Base-by-base conservation (phyloP, 1,140 invertebrate genomes). In the Drosophila tani region DNA sequence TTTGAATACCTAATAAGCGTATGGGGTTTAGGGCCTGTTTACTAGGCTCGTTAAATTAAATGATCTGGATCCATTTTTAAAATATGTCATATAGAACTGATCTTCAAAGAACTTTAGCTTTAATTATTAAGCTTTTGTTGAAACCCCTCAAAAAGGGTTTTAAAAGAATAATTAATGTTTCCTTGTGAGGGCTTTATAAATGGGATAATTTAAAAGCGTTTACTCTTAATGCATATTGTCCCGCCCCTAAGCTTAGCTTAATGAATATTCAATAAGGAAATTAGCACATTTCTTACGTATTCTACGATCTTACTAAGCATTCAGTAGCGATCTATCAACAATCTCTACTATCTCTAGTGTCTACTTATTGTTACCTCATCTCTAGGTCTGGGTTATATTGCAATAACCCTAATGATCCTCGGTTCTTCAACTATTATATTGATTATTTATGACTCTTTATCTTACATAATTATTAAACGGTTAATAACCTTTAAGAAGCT, bases 211-310 rank as follows among this genome's bases (percentile, higher is more conserved):
- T 0, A 9, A 15, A 5, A 55, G 17, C 19, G 17, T 15, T 21
- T 38, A 51, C 50, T 32, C 17, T 17, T 12, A 17, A 32, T 51
- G 27, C 27, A 5, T 29, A 32, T 2, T 32, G 19, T 38, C 17
- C 17, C 29, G 51, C 51, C 51, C 19, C 14, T 21, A 27, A 6
- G 21, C 51, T 55, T 35, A 14, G 15, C 19, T n/a, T 21, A 21
- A 11, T 55, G 32, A 21, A 40, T 55, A 55, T 55, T 55, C n/a
- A 55, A 38, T 55, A 40, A 2, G 32, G 5, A 55, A 40, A 55
- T 55, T 55, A 24, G 19, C 51, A 53, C 29, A 35, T 53, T 53
- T 7, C 51, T 24, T 35, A 55, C 15, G 15, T 55, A 55, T n/a
- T 7, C 11, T 11, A 35, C 32, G 11, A 35, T 11, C 32, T 35